phyloP scores from a whole-genome alignment of 2,797 vertebrate species.

The Sebastes nivosus region DNA sequence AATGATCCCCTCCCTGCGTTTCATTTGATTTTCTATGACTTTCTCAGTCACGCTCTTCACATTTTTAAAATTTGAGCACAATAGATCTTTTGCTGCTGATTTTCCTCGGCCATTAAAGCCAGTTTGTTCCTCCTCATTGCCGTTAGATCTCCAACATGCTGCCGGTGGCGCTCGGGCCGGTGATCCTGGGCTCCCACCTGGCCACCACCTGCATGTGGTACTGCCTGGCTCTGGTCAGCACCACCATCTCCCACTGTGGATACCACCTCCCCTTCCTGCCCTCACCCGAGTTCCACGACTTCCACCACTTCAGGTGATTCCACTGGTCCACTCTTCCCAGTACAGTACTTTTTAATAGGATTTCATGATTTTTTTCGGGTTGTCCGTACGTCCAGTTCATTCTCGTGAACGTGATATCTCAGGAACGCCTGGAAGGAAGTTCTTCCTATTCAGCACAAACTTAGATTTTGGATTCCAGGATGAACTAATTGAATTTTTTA shows the following conservation, averaged over 20 bases:
- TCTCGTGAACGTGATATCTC: background rate
- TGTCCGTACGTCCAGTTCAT: background rate
- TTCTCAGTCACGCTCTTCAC: background rate
- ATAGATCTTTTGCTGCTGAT: background rate
- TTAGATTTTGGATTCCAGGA: no score
- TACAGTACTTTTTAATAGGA: background rate
- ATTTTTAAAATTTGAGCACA: background rate
- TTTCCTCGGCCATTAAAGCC: background rate
- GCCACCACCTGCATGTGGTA: conserved; percentile 86
- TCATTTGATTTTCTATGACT: background rate
- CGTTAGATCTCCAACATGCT: conserved; percentile 87
- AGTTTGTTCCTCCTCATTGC: background rate
- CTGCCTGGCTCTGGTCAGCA: conserved; percentile 84
- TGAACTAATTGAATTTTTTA: no score
- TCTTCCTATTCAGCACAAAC: no score
- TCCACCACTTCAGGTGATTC: conserved; percentile 92
- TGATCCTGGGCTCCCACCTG: conserved; percentile 89
- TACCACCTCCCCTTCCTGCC: conserved; percentile 96
- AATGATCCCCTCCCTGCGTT: conserved; percentile 20
- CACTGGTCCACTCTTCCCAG: background rate
- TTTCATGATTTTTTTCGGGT: background rate
- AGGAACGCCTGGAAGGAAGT: no score
- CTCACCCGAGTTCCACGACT: conserved; percentile 95
- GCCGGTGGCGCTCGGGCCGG: conserved; percentile 84
- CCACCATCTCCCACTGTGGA: conserved; percentile 91